A percentile compares a stretch with the other conserved stretches of the same genome.
phyloP scores from a whole-genome alignment of 2,888 invertebrate genomes.

The Barypeithes pellucidus region DNA sequence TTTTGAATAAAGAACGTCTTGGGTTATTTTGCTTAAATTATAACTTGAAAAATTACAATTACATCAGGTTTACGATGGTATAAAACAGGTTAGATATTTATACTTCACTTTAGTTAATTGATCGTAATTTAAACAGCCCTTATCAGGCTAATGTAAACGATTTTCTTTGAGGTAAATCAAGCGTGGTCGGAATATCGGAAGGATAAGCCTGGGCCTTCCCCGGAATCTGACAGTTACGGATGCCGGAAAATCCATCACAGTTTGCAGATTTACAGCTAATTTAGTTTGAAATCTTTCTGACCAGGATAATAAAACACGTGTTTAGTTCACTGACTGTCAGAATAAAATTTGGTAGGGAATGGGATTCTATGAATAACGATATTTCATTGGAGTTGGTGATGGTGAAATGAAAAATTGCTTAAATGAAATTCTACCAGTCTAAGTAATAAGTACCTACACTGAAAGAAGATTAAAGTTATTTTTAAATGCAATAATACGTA shows the following conservation, averaged over 20 bases:
- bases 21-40: no score
- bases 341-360: neutral
- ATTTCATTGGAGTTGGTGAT: neutral
- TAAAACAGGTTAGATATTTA: slow-evolving; percentile 14
- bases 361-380: neutral
- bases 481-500: no score
- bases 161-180: slow-evolving; percentile 50
- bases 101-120: slow-evolving; percentile 34
- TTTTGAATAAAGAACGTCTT: no score
- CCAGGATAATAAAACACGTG: slow-evolving; percentile 26
- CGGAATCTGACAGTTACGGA: slow-evolving; percentile 45
- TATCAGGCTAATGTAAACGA: slow-evolving; percentile 49
- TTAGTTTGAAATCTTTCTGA: slow-evolving; percentile 34
- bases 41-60: no score
- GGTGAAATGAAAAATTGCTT: no score
- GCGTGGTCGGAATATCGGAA: slow-evolving; percentile 45
- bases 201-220: slow-evolving; percentile 50
- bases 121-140: slow-evolving; percentile 47
- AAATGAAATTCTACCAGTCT: no score
- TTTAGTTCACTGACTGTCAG: slow-evolving; percentile 15
- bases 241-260: slow-evolving; percentile 51
- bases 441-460: no score
- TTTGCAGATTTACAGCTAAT: slow-evolving; percentile 51
- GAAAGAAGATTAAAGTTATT: no score
- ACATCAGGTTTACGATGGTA: neutral